Conservation (phyloP, 1,140 invertebrate species). For the Sycophila sp. region DNA sequence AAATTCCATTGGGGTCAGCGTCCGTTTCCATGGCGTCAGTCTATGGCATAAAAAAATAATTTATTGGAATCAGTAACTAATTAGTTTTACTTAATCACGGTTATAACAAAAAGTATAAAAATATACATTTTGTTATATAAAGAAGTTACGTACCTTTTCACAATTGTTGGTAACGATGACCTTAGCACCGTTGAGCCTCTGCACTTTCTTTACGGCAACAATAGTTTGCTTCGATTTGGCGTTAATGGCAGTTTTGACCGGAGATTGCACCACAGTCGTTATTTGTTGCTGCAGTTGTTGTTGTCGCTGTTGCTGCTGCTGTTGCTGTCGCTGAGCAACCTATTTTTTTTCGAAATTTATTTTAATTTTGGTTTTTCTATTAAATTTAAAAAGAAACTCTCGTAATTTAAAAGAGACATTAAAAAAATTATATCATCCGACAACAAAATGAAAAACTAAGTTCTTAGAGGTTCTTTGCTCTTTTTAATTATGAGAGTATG, state of each 20-base stretch:
- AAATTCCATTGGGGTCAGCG: slow-evolving; percentile 21
- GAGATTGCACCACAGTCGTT: slow-evolving; percentile 53
- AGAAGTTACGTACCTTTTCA: slow-evolving; percentile 56
- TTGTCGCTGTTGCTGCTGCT: slow-evolving; percentile 65
- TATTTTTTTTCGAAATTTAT: no score
- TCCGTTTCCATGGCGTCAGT: slow-evolving; percentile 61
- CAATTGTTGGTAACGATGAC: slow-evolving; percentile 63
- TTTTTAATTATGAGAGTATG: no score
- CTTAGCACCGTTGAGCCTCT: slow-evolving; percentile 64
- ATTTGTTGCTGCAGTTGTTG: slow-evolving; percentile 32
- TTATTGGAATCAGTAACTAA: background rate
- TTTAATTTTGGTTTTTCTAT: no score
- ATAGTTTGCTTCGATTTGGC: slow-evolving; percentile 64
- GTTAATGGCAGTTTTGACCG: slow-evolving; percentile 52
- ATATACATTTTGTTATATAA: background rate
- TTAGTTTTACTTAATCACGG: no score
- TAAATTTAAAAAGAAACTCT: no score
- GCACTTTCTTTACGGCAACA: slow-evolving; percentile 61
- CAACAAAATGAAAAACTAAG: background rate
- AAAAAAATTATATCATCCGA: no score
- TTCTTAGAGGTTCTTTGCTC: background rate
- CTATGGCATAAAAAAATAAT: slow-evolving; percentile 46
- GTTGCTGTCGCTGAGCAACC: slow-evolving; percentile 73
- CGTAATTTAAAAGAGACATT: no score
- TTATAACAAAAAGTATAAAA: background rate